Conservation (phyloP, 2,797 vertebrate species). For the Hydrocynus forskahlii region DNA sequence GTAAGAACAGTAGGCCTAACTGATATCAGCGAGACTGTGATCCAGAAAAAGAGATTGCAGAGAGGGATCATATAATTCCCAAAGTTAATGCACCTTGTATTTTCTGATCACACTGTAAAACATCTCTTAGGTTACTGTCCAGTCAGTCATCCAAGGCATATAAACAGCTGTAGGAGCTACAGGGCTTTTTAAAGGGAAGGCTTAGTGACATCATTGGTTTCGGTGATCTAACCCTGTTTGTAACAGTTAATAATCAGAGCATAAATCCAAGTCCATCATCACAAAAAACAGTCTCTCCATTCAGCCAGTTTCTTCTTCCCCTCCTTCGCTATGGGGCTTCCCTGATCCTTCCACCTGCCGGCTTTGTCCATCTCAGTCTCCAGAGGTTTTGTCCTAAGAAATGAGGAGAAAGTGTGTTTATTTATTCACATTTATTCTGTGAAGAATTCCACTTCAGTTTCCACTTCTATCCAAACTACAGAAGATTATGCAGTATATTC, state of each 20-base stretch:
- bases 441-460: slow-evolving; percentile 16
- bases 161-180: slow-evolving; percentile 3
- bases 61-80: background rate
- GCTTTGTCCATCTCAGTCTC: slow-evolving; percentile 36
- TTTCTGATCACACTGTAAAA: slow-evolving; percentile 29
- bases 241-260: slow-evolving; percentile 24
- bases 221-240: slow-evolving; percentile 18
- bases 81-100: background rate
- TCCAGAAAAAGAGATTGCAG: background rate
- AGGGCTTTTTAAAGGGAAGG: slow-evolving; percentile 8
- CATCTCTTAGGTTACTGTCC: background rate
- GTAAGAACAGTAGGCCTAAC: background rate
- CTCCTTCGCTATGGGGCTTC: slow-evolving; percentile 14
- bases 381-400: slow-evolving; percentile 60
- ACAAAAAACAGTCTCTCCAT: slow-evolving; percentile 34
- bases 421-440: too few relatives aligned
- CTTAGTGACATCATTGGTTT: slow-evolving; percentile 6
- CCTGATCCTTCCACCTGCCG: background rate
- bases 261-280: slow-evolving; percentile 12
- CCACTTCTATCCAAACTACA: too few relatives aligned
- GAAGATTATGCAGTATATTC: too few relatives aligned
- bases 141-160: slow-evolving; percentile 6
- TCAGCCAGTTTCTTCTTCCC: slow-evolving; percentile 47
- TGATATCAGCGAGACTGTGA: background rate
- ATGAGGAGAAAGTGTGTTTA: slow-evolving; percentile 46